These are phyloP conservation scores for Cantharis lateralis DNA, from an alignment of 2,888 invertebrate species.

Conservation along the genomic window DNA sequence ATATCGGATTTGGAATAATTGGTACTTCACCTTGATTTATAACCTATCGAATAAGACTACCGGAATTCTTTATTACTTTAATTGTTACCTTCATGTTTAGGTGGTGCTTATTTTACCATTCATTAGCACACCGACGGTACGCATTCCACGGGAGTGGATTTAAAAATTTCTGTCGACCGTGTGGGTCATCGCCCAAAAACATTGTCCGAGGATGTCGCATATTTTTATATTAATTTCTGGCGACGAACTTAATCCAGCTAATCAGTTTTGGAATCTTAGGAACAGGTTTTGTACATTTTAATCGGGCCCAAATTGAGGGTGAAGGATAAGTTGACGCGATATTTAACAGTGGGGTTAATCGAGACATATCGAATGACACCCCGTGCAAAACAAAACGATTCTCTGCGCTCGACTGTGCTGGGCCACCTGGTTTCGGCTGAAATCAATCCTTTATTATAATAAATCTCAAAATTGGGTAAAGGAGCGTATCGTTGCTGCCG, in stretches of 20 bases:
- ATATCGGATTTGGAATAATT: conserved; percentile 27
- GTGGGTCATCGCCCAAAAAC: not conserved
- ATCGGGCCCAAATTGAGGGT: not conserved
- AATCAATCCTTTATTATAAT: conserved; percentile 36
- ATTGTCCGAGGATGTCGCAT: not conserved
- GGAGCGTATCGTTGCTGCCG: conserved; percentile 38
- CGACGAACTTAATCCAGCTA: not conserved
- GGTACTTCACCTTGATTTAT: conserved; percentile 36
- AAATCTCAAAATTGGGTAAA: conserved; percentile 41
- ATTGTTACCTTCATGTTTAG: conserved; percentile 4
- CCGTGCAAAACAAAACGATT: conserved; percentile 21
- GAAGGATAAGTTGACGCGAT: conserved; percentile 18
- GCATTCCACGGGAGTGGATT: not conserved
- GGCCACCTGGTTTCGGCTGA: conserved; percentile 36
- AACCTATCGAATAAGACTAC: conserved; percentile 37
- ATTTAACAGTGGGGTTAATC: conserved; percentile 21
- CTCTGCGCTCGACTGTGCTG: not conserved
- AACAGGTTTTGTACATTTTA: not conserved
- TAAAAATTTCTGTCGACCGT: not conserved
- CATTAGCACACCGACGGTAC: not conserved
- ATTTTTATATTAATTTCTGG: not conserved
- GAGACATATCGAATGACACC: conserved; percentile 21
- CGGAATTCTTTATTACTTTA: conserved; percentile 35
- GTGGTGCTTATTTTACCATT: conserved; percentile 30
- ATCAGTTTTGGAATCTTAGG: not conserved